phyloP scores from a whole-genome alignment of 2,113 vertebrate genomes.

The Gnathonemus longibarbis region DNA sequence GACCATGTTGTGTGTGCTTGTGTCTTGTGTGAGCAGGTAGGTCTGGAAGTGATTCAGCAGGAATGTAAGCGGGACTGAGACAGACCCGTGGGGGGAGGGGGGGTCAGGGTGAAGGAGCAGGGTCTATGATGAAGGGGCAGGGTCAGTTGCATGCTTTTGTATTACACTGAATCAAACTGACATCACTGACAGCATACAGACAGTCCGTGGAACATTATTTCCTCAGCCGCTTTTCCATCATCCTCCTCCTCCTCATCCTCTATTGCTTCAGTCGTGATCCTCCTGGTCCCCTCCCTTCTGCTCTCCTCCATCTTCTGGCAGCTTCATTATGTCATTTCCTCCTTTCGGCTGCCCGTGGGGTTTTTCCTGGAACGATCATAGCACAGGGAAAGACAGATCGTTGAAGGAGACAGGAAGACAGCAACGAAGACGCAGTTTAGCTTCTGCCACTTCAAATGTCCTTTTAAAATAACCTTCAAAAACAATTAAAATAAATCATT shows the following conservation, averaged over 20 bases:
- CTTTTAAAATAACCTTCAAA: not conserved
- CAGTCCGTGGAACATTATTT: conserved; percentile 8
- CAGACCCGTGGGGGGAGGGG: not conserved
- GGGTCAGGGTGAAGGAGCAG: not conserved
- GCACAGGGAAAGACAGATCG: not conserved
- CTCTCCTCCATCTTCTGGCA: conserved; percentile 8
- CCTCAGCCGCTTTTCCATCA: not conserved
- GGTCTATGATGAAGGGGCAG: not conserved
- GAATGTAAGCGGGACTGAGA: not conserved
- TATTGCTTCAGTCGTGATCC: not conserved
- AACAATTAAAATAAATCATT: not conserved
- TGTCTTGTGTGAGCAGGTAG: not conserved
- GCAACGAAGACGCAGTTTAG: not conserved
- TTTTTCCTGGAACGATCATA: not conserved
- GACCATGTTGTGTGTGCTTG: conserved; percentile 16
- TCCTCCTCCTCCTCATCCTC: not conserved
- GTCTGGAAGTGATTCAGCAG: not conserved
- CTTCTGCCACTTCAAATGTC: not conserved
- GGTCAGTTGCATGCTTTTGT: conserved; percentile 19
- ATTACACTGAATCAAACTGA: conserved; percentile 18
- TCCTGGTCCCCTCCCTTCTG: not conserved
- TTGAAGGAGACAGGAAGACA: not conserved
- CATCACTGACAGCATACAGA: conserved; percentile 25
- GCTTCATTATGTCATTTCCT: conserved; percentile 14
- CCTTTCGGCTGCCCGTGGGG: not conserved